Evolutionary conservation across 2,888 invertebrate species (phyloP).

Genomic region (Pristionchus arcanus): DNA sequence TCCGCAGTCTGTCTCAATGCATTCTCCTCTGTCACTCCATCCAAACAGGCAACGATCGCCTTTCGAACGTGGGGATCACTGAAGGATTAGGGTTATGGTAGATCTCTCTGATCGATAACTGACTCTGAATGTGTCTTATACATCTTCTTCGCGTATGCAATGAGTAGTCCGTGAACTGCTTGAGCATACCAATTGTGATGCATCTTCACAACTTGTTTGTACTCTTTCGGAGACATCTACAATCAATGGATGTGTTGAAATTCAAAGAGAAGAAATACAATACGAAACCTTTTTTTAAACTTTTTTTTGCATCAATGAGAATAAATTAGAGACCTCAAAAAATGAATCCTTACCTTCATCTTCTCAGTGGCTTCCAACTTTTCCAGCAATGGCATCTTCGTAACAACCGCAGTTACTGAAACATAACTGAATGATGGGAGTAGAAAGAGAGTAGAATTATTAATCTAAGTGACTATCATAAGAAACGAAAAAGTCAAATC

Average conservation of each 20-base stretch:
- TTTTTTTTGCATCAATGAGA: too few species aligned
- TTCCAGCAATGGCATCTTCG: background rate
- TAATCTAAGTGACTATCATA: too few species aligned
- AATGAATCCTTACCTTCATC: background rate
- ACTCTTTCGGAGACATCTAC: conserved; percentile 24
- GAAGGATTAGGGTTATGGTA: background rate
- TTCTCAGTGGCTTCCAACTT: background rate
- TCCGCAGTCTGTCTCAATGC: conserved; percentile 68
- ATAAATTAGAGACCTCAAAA: too few species aligned
- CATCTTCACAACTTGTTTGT: conserved; percentile 62
- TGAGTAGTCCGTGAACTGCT: conserved; percentile 68
- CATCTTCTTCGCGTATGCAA: conserved; percentile 70
- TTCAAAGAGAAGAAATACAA: too few species aligned
- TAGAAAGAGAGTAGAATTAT: too few species aligned
- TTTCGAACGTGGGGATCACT: background rate
- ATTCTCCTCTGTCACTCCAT: conserved; percentile 67
- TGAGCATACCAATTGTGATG: conserved; percentile 73
- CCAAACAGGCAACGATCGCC: conserved; percentile 63
- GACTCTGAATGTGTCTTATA: conserved; percentile 71
- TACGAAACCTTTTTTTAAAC: too few species aligned
- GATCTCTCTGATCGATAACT: conserved; percentile 29
- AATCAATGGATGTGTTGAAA: too few species aligned
- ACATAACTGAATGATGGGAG: background rate
- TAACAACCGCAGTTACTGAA: background rate
- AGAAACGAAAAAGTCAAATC: too few species aligned